A percentile compares a stretch with the other conserved stretches of the same genome.
Conservation (phyloP, 2,888 invertebrate genomes). For the Tetragonula carbonaria region DNA sequence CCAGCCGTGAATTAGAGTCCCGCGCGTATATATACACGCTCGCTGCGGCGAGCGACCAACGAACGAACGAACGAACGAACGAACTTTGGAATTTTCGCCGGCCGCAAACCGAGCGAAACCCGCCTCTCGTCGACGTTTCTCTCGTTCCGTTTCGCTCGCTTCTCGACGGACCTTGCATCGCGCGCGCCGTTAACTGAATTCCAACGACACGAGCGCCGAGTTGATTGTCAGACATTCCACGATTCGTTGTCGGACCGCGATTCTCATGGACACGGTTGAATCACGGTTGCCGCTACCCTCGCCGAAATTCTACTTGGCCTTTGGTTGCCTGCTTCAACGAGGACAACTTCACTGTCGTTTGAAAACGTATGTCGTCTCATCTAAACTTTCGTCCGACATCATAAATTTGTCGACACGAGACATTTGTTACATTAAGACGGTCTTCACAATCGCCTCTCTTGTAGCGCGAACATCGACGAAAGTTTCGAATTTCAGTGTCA, state of each 20-base stretch:
- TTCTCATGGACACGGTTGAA: slow-evolving; percentile 5
- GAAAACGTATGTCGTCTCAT: no score
- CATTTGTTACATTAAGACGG: no score
- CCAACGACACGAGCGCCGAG: slow-evolving; percentile 38
- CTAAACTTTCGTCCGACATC: no score
- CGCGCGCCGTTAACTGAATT: slow-evolving; percentile 37
- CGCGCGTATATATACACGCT: slow-evolving; percentile 60
- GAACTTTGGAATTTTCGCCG: slow-evolving; percentile 81
- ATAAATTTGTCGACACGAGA: no score
- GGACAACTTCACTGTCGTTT: no score
- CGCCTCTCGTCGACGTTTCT: slow-evolving; percentile 26
- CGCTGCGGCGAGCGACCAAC: slow-evolving; percentile 55
- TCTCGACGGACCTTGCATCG: slow-evolving; percentile 45
- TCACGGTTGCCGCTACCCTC: not conserved
- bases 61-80: slow-evolving; percentile 70
- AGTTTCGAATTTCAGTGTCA: no score
- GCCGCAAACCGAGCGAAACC: slow-evolving; percentile 64
- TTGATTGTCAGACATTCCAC: slow-evolving; percentile 53
- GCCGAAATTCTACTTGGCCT: not conserved
- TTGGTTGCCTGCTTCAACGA: no score
- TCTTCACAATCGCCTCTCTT: no score
- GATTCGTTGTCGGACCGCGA: slow-evolving; percentile 21
- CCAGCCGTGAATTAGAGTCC: slow-evolving; percentile 81
- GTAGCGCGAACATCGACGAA: no score
- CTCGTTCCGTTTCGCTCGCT: slow-evolving; percentile 6